Conservation (phyloP, 2,888 invertebrate genomes). For the Cylloceria caligata region DNA sequence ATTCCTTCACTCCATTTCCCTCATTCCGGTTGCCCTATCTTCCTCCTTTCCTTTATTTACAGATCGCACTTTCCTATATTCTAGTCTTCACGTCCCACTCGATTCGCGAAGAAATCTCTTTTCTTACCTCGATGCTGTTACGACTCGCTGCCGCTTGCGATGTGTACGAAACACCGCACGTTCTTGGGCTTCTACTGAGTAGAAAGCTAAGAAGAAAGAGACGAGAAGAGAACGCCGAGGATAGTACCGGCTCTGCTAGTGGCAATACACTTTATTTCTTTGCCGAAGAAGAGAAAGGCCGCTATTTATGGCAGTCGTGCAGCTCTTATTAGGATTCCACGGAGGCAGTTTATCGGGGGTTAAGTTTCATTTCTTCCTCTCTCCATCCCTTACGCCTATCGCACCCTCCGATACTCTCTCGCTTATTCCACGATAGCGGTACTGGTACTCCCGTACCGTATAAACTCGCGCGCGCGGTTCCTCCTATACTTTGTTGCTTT, state of each 20-base stretch:
- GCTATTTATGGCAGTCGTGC: constrained; percentile 77
- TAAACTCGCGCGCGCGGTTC: constrained; percentile 42
- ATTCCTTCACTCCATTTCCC: constrained; percentile 66
- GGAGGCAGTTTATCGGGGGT: constrained; percentile 74
- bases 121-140: constrained; percentile 53
- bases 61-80: constrained; percentile 35
- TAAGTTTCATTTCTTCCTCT: constrained; percentile 66
- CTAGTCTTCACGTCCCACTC: constrained; percentile 38
- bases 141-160: constrained; percentile 33
- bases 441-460: constrained; percentile 32
- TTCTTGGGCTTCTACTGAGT: constrained; percentile 72
- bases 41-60: constrained; percentile 63
- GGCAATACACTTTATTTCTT: constrained; percentile 78
- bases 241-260: constrained; percentile 71
- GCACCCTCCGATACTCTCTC: constrained; percentile 5
- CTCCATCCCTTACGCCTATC: constrained; percentile 5
- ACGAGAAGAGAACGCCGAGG: constrained; percentile 34
- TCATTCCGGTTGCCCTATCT: constrained; percentile 56
- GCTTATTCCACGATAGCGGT: constrained; percentile 11
- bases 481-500: constrained; percentile 43
- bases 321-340: constrained; percentile 77
- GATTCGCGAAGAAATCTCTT: constrained; percentile 74
- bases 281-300: constrained; percentile 75
- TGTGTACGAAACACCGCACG: constrained; percentile 73
- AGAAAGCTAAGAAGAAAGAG: constrained; percentile 59